Conservation (phyloP, 2,113 vertebrate genomes). For the Gallinago paraguaiae region DNA sequence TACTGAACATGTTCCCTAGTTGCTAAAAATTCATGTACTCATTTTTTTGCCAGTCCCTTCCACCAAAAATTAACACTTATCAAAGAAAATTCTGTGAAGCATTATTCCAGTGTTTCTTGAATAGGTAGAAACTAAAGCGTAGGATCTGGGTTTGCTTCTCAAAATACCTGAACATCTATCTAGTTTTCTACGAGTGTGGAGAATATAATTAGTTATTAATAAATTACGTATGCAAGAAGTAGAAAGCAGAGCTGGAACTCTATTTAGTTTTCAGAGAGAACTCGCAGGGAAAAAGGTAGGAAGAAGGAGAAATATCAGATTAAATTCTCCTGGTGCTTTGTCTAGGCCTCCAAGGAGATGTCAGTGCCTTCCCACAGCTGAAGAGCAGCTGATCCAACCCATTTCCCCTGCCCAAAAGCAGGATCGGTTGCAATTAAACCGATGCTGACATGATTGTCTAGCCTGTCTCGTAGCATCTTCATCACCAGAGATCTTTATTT, state of each 20-base stretch:
- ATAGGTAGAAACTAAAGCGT: not conserved
- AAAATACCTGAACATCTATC: not conserved
- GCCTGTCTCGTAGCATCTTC: not conserved
- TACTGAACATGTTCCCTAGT: not conserved
- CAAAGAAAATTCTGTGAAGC: not conserved
- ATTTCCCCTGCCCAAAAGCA: not conserved
- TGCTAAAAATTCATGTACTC: not conserved
- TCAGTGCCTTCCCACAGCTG: not conserved
- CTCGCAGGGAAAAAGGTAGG: not conserved
- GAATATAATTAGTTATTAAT: not conserved
- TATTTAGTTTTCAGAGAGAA: not conserved
- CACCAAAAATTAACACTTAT: not conserved
- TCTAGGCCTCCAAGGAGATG: not conserved
- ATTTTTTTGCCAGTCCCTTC: not conserved
- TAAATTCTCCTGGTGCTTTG: not conserved
- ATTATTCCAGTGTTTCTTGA: not conserved
- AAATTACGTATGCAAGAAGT: not conserved
- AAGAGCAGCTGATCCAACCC: not conserved
- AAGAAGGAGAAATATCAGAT: not conserved
- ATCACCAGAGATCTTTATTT: not conserved
- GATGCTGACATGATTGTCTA: not conserved
- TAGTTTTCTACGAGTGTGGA: not conserved
- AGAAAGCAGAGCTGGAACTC: not conserved
- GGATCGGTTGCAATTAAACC: not conserved
- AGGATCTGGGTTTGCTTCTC: not conserved